Evolutionary conservation across 2,113 vertebrate genomes (phyloP).

Genomic region (Craseonycteris thonglongyai): DNA sequence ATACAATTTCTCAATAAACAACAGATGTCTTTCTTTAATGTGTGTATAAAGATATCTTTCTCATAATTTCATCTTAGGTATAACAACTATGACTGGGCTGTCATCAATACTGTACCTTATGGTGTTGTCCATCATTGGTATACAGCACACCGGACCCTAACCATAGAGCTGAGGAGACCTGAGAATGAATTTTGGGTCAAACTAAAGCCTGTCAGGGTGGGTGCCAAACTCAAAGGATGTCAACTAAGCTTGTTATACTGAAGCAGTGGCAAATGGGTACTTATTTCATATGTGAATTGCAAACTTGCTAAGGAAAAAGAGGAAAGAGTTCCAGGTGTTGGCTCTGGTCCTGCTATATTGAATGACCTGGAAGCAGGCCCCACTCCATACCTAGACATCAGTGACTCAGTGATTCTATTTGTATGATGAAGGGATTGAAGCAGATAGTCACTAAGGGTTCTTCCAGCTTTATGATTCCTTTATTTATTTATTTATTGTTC

Average conservation of each 20-base stretch:
- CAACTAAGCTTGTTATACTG: not conserved
- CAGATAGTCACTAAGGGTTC: not conserved
- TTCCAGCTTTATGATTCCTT: not conserved
- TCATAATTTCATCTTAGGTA: slow-evolving; percentile 79
- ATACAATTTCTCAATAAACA: not conserved
- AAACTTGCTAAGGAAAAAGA: not conserved
- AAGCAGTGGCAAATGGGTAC: not conserved
- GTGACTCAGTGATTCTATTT: not conserved
- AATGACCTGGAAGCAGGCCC: not conserved
- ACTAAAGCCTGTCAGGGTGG: slow-evolving; percentile 91
- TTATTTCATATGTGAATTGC: not conserved
- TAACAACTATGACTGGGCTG: slow-evolving; percentile 93
- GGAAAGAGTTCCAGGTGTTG: not conserved
- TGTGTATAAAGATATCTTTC: not conserved
- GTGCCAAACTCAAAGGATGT: not conserved
- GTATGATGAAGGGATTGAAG: not conserved
- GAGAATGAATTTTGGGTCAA: slow-evolving; percentile 96
- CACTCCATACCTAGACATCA: not conserved
- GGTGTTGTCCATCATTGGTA: slow-evolving; percentile 89
- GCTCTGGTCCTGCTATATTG: not conserved
- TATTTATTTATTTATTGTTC: not conserved
- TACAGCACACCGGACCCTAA: slow-evolving; percentile 86
- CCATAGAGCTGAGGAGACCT: slow-evolving; percentile 85
- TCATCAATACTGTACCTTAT: slow-evolving; percentile 89
- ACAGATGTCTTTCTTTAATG: not conserved